Conservation (phyloP, 2,797 vertebrate genomes). For the Enteromius radiatus region DNA sequence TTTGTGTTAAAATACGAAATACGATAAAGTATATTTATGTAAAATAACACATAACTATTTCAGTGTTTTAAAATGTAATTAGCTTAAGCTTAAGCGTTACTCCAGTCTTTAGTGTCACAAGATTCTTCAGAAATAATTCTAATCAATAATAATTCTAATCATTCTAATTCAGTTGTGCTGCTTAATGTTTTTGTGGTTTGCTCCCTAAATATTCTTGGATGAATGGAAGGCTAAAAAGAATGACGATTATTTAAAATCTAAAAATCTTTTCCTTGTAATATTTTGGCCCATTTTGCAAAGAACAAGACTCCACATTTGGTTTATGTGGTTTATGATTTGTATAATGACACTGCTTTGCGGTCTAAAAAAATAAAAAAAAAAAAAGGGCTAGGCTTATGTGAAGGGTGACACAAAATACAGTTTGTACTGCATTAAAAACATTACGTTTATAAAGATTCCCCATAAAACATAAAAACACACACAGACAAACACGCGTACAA, state of each 20-base stretch:
- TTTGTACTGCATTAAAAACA: not conserved
- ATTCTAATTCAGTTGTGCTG: not conserved
- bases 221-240: not conserved
- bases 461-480: not conserved
- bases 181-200: not conserved
- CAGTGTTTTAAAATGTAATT: not conserved
- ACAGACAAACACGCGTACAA: too few relatives aligned
- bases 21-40: not conserved
- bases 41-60: not conserved
- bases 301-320: not conserved
- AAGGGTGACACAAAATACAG: not conserved
- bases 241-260: not conserved
- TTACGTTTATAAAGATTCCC: not conserved
- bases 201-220: not conserved
- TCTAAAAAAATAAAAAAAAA: not conserved
- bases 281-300: not conserved
- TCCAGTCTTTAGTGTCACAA: not conserved
- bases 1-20: not conserved
- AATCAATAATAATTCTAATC: not conserved
- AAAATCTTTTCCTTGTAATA: not conserved
- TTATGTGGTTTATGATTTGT: not conserved
- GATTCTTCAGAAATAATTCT: slow-evolving; percentile 7
- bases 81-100: not conserved
- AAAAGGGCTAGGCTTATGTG: not conserved
- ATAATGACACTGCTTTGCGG: not conserved